phyloP scores from a whole-genome alignment of 2,888 invertebrate species.

The Drosophila picticornis region DNA sequence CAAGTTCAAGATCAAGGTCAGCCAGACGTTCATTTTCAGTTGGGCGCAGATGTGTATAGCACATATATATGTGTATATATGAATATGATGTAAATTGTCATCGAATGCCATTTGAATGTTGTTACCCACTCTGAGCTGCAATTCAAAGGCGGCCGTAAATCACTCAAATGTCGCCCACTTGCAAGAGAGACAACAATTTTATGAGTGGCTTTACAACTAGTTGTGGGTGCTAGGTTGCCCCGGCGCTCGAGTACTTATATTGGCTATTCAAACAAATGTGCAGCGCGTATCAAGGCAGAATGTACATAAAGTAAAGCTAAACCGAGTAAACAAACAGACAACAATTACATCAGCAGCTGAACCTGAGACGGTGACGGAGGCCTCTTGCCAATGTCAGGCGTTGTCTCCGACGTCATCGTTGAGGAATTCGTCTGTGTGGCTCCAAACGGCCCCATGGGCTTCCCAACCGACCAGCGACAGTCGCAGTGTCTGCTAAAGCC shows the following conservation, averaged over 20 bases:
- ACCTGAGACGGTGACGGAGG: constrained; percentile 25
- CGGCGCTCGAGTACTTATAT: constrained; percentile 60
- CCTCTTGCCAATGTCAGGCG: constrained; percentile 64
- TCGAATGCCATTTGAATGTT: constrained; percentile 72
- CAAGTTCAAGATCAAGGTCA: constrained; percentile 78
- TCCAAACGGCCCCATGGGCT: constrained; percentile 11
- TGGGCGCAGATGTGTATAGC: neutral
- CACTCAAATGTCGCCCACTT: constrained; percentile 74
- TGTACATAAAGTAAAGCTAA: neutral
- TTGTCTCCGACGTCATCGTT: constrained; percentile 71
- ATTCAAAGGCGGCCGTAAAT: constrained; percentile 63
- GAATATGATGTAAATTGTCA: constrained; percentile 41
- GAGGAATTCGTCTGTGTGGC: constrained; percentile 57
- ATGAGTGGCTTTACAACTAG: constrained; percentile 48
- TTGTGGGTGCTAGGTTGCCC: constrained; percentile 54
- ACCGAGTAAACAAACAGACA: constrained; percentile 15
- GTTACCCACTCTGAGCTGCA: constrained; percentile 65
- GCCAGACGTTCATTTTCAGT: constrained; percentile 5
- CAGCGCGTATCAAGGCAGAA: constrained; percentile 29
- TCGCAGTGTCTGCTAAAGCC: constrained; percentile 68
- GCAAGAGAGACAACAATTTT: constrained; percentile 37
- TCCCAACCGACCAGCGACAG: constrained; percentile 32
- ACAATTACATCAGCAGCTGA: constrained; percentile 42
- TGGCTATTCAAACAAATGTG: constrained; percentile 57
- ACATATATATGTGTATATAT: neutral